Evolutionary conservation across 2,797 vertebrate genomes (phyloP).

Genomic region (Euphonia xanthogaster): DNA sequence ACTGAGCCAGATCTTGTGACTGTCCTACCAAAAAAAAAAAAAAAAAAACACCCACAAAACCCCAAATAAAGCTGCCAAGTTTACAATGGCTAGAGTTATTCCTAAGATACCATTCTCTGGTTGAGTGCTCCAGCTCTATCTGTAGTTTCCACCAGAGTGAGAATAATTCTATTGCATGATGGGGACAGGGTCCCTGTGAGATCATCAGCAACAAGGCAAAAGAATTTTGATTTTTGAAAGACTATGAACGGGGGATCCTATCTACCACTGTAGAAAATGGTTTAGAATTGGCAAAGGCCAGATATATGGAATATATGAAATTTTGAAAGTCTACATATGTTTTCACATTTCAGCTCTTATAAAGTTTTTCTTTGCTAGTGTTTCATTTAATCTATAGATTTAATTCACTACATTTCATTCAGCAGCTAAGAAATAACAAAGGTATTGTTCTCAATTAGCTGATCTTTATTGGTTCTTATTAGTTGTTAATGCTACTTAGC

Average conservation of each 20-base stretch:
- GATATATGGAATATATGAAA: not conserved
- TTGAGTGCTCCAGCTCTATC: not conserved
- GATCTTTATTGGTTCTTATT: not conserved
- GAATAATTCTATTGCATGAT: not conserved
- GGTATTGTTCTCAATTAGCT: not conserved
- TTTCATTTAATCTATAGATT: not conserved
- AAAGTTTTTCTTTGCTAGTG: not conserved
- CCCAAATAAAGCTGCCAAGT: not conserved
- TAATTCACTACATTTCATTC: not conserved
- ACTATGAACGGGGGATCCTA: not conserved
- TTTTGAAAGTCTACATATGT: not conserved
- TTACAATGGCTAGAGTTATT: not conserved
- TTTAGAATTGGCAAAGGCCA: not conserved
- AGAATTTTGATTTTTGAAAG: not conserved
- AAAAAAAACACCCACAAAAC: not conserved
- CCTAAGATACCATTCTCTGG: not conserved
- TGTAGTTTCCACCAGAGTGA: not conserved
- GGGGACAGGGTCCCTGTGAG: not conserved
- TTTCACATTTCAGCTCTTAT: not conserved
- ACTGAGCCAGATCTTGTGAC: not conserved
- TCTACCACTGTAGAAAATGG: not conserved
- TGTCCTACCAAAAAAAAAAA: not conserved
- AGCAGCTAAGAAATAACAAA: not conserved
- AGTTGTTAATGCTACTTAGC: not conserved
- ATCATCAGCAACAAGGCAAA: not conserved